Percentiles rank a stretch among this genome's conserved stretches.
Evolutionary conservation across 2,888 invertebrate genomes (phyloP).

Genomic region (Capitulum mitella): DNA sequence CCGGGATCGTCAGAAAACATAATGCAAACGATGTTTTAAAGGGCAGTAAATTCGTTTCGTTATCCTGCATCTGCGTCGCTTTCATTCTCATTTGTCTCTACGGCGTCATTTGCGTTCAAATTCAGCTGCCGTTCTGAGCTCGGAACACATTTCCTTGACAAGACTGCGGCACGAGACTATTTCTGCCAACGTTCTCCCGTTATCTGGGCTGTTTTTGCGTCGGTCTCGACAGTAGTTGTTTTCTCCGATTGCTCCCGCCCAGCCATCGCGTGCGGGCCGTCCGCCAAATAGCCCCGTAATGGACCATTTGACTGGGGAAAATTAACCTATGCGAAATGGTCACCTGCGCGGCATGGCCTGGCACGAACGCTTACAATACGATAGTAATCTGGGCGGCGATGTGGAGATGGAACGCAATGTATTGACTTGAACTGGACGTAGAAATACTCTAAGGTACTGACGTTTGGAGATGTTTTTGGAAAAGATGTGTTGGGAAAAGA

Average conservation of each 20-base stretch:
- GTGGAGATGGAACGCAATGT: neutral
- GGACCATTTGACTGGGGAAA: conserved; percentile 20
- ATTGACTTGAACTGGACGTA: too few relatives aligned
- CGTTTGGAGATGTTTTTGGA: too few relatives aligned
- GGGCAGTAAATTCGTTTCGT: too few relatives aligned
- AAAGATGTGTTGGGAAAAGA: too few relatives aligned
- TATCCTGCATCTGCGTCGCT: too few relatives aligned
- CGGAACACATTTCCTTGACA: neutral
- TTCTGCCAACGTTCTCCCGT: neutral
- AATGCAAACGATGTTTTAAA: too few relatives aligned
- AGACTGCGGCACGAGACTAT: neutral
- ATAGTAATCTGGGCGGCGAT: neutral
- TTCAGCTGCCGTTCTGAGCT: neutral
- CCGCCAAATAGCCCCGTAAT: conserved; percentile 19
- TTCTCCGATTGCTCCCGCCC: conserved; percentile 10
- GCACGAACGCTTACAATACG: conserved; percentile 8
- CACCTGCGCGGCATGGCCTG: neutral
- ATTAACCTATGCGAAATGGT: conserved; percentile 17
- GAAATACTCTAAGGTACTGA: too few relatives aligned
- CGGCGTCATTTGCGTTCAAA: neutral
- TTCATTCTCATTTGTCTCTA: neutral
- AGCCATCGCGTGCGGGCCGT: neutral
- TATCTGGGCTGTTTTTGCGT: neutral
- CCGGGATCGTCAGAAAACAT: too few relatives aligned
- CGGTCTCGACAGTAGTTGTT: neutral